Evolutionary conservation across 2,113 vertebrate genomes (phyloP), one percentile per base, ranked within the genome.

Genomic region (Vanacampus margaritifer): DNA sequence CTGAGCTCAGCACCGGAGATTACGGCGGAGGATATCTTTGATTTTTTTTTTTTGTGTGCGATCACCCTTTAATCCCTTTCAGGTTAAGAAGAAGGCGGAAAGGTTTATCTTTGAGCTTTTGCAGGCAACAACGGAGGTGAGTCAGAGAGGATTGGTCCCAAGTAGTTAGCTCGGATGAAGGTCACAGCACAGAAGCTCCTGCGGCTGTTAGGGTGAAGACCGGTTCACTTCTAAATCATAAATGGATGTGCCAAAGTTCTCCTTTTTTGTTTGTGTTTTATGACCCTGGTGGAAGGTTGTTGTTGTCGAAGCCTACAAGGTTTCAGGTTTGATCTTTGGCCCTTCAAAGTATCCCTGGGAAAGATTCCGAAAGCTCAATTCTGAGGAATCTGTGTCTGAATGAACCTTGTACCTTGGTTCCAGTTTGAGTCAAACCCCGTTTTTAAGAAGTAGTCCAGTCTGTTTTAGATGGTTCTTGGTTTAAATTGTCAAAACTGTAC

Each of bases 1-100:
- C 73, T 76, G 71, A 81, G 79, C 72, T 83, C 73, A 78, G 84
- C 82, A 69, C 48, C n/a, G 62, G 45, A 84, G 86, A 86, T 87
- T 80, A 84, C 26, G 26, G 61, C 32, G 21, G 64, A 60, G 79
- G 80, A 79, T 80, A 82, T 86, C 71, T 81, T 76, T 76, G 74
- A 39, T 72, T 69, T 70, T 68, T 59, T 50, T 72, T 69, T 81
- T 58, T 64, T 39, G 13, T 73, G 4, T 2, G 10, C 19, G 19
- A 64, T 71, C 58, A 32, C 45, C 59, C 70, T 78, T 75, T 81
- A 82, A 89, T 86, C 76, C 78, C 32, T 84, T 70, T 75, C 65
- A 68, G 79, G 78, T 80, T 84, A 84, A 82, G 78, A 65, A 71
- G 71, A 50, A 59, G 28, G 28, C n/a, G 28, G 59, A 65, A 77